Evolutionary conservation across 2,888 invertebrate species (phyloP).

Genomic region (Helicoverpa assulta): DNA sequence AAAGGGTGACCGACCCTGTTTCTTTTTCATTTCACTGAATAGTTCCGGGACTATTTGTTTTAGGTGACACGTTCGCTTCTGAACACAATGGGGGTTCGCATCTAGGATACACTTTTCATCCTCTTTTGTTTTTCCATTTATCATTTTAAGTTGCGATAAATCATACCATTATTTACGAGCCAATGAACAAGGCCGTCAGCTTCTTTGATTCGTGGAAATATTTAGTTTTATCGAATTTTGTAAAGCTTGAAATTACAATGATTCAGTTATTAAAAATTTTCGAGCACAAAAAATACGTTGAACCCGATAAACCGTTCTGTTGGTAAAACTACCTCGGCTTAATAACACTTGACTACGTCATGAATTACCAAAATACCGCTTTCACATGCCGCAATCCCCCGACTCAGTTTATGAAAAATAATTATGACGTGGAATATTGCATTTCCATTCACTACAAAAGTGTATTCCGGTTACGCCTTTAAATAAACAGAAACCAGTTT

Average conservation of each 20-base stretch:
- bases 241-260: neutral
- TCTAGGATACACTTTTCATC: constrained; percentile 34
- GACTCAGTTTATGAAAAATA: constrained; percentile 19
- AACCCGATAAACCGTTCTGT: neutral
- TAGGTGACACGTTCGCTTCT: constrained; percentile 45
- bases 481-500: constrained; percentile 5
- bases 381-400: constrained; percentile 11
- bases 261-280: constrained; percentile 5
- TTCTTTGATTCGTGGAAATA: neutral
- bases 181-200: neutral
- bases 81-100: constrained; percentile 36
- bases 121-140: constrained; percentile 45
- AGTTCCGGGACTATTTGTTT: constrained; percentile 55
- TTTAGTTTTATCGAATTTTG: neutral
- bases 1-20: constrained; percentile 38
- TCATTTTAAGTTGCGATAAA: constrained; percentile 20
- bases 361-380: constrained; percentile 25
- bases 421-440: constrained; percentile 11
- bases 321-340: neutral
- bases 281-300: neutral
- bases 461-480: neutral
- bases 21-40: constrained; percentile 52
- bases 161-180: neutral
- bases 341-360: constrained; percentile 16
- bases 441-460: constrained; percentile 8